Percentiles rank a stretch among this genome's conserved stretches.
phyloP scores from a whole-genome alignment of 2,797 vertebrate genomes.

The Phrynocephalus guinanensis region DNA sequence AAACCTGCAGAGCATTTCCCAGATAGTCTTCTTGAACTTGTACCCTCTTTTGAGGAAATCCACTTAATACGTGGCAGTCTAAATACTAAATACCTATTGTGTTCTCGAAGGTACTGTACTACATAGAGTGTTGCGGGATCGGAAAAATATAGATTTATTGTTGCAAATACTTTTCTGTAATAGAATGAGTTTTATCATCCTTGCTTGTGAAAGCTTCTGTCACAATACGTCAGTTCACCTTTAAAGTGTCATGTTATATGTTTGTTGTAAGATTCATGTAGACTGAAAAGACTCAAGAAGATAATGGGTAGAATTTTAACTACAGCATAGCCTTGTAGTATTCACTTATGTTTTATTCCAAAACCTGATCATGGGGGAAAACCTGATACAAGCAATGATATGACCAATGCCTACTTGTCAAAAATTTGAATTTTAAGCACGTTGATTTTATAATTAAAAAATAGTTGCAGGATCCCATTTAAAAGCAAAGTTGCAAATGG shows the following conservation, averaged over 20 bases:
- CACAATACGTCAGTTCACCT: not conserved
- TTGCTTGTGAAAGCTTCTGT: not conserved
- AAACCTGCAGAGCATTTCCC: not conserved
- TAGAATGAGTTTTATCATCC: not conserved
- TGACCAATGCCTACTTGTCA: not conserved
- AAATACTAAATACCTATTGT: no score
- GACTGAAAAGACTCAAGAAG: not conserved
- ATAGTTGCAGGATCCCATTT: not conserved
- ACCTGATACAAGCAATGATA: not conserved
- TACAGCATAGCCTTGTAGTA: not conserved
- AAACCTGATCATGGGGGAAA: constrained; percentile 6
- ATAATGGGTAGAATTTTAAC: not conserved
- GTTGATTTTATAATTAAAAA: not conserved
- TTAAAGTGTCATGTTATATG: not conserved
- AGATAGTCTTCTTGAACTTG: not conserved
- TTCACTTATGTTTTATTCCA: not conserved
- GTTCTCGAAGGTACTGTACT: no score
- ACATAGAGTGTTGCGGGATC: no score
- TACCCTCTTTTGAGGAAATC: not conserved
- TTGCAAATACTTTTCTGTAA: not conserved
- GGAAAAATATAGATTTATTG: not conserved
- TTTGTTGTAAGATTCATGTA: not conserved
- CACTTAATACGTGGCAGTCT: not conserved
- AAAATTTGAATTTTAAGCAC: not conserved
- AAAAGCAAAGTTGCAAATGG: not conserved